These are phyloP conservation scores for Varanus salvator DNA, from an alignment of 2,113 vertebrate genomes.

Conservation along the genomic window DNA sequence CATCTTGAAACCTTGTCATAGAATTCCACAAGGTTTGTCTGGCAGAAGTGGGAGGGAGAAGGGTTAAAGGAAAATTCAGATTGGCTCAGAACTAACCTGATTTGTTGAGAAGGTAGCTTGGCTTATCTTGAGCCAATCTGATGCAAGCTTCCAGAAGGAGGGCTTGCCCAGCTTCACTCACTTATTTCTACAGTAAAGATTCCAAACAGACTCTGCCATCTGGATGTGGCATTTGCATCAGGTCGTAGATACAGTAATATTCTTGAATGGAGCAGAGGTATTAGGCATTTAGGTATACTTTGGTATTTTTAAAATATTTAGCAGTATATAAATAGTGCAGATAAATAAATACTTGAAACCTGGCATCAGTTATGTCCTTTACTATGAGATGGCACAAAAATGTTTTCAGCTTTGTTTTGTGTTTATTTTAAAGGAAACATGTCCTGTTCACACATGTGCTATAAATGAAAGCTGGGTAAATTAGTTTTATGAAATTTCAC, in stretches of 20 bases:
- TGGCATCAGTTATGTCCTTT: not conserved
- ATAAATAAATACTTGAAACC: not conserved
- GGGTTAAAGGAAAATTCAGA: not conserved
- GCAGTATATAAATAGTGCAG: too few species aligned
- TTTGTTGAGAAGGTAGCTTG: not conserved
- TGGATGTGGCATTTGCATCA: not conserved
- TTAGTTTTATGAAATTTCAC: conserved; percentile 44
- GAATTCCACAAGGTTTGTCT: too few species aligned
- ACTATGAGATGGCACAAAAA: conserved; percentile 6
- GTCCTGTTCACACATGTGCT: conserved; percentile 19
- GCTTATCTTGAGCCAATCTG: not conserved
- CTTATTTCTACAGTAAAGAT: not conserved
- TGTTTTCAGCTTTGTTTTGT: conserved; percentile 20
- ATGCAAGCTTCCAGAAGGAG: not conserved
- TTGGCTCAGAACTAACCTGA: not conserved
- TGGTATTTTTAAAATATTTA: too few species aligned
- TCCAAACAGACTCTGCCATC: not conserved
- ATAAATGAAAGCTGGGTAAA: conserved; percentile 41
- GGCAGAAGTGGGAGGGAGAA: not conserved
- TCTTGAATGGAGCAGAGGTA: not conserved
- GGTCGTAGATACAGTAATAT: not conserved
- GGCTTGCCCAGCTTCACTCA: not conserved
- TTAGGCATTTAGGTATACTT: too few species aligned
- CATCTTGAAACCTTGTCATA: too few species aligned
- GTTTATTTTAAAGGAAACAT: not conserved